A percentile compares a stretch with the other conserved stretches of the same genome.
These are phyloP conservation scores for Tenthredo mesomela DNA, from an alignment of 2,888 invertebrate species.

Conservation along the genomic window DNA sequence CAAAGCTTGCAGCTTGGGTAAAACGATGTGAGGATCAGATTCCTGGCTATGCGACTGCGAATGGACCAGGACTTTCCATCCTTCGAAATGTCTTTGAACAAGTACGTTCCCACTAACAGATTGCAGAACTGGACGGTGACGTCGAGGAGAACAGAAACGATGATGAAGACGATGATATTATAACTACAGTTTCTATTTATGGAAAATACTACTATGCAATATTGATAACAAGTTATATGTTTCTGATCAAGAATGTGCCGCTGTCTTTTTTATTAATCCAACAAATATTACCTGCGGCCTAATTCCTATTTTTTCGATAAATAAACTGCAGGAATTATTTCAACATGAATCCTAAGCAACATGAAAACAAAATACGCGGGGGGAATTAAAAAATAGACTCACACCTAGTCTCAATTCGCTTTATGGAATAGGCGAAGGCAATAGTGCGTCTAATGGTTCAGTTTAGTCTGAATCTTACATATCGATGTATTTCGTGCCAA, in stretches of 20 bases:
- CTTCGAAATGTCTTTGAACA: neutral
- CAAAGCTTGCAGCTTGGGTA: slow-evolving; percentile 82
- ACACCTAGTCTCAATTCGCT: too few relatives aligned
- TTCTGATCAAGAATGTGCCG: neutral
- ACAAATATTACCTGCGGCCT: too few relatives aligned
- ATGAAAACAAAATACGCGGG: too few relatives aligned
- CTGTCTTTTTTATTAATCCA: neutral
- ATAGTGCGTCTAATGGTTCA: too few relatives aligned
- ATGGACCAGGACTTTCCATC: slow-evolving; percentile 56
- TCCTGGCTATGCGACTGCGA: slow-evolving; percentile 76
- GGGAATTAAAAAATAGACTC: too few relatives aligned
- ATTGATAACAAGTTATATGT: neutral
- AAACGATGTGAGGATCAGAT: slow-evolving; percentile 80
- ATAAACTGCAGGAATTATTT: neutral
- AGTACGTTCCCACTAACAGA: neutral
- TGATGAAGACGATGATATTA: neutral
- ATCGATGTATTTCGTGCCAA: neutral
- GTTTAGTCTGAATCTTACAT: too few relatives aligned
- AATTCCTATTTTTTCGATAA: too few relatives aligned
- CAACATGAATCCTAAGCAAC: neutral
- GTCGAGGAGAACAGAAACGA: neutral
- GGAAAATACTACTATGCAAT: neutral
- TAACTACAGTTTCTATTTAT: neutral
- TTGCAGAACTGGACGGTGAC: neutral
- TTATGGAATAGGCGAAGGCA: too few relatives aligned